Evolutionary conservation across 2,888 invertebrate species (phyloP), one percentile per base, ranked within the genome.

Genomic region (Drosophila nr. medialis): DNA sequence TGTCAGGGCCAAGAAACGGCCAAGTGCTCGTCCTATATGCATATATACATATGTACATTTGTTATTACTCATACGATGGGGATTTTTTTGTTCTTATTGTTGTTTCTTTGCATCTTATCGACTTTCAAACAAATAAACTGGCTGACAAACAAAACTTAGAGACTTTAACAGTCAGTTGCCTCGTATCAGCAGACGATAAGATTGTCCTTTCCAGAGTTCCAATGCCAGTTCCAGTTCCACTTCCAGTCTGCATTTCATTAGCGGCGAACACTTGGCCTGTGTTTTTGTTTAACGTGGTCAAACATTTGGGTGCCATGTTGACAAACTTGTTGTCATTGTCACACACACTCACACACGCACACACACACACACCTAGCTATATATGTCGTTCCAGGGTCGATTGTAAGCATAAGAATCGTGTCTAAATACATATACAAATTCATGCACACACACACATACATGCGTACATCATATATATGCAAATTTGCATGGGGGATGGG

Each of bases 41-140:
- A 27, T 11, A 59, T 21, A 3, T 27, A 24, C 24, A 24, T 24
- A 27, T 27, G 21, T 10, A 21, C 7, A 40, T 2, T 24, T 32
- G 36, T 6, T 32, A 45, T 81, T 81, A 81, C 68, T 81, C 81
- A 81, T 78, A 75, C 66, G 75, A 60, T 49, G 59, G n/a, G n/a
- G n/a, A n/a, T n/a, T n/a, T n/a, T n/a, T 15, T 29, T 55, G 27
- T 40, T 27, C 24, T 2, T 21, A 24, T n/a, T 21, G 7, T 42
- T 36, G 18, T 6, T 48, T 32, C 13, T n/a, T 1, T 36, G 36
- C 38, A 34, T 65, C 75, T 75, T 75, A 75, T 75, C 75, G 63
- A 63, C 51, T 24, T 29, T 36, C 68, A 62, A 69, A 55, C 48
- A 66, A 58, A 64, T 70, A 70, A 61, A 58, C 49, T 56, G 49